Conservation (phyloP, 2,113 vertebrate genomes). For the Archilochus colubris region DNA sequence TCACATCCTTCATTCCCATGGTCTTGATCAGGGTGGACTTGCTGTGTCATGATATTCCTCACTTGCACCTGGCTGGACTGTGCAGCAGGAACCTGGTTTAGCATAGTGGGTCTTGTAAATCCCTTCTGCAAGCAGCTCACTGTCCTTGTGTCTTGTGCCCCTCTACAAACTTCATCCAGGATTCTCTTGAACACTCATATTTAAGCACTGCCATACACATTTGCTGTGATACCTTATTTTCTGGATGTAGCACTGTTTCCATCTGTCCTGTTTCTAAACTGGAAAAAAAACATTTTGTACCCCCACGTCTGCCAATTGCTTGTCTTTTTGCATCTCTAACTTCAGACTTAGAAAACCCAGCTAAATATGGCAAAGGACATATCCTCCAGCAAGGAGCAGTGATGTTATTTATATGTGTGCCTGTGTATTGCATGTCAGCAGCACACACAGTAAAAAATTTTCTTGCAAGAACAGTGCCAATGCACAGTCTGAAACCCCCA, state of each 20-base stretch:
- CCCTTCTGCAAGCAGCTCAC: background rate
- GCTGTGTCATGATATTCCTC: background rate
- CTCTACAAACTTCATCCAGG: background rate
- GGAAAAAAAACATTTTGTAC: background rate
- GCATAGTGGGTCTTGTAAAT: background rate
- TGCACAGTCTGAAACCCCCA: background rate
- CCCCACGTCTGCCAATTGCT: accelerated
- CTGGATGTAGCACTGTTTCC: background rate
- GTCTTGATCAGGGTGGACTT: background rate
- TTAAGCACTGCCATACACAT: background rate
- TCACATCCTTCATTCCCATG: background rate
- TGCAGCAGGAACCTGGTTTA: background rate
- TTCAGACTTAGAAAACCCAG: background rate
- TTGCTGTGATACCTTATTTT: background rate
- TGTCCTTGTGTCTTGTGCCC: background rate
- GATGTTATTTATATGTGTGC: background rate
- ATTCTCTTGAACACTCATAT: background rate
- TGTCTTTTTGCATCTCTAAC: background rate
- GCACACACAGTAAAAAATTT: background rate
- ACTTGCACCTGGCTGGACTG: background rate
- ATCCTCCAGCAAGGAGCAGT: background rate
- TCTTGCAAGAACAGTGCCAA: background rate
- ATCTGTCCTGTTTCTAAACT: background rate
- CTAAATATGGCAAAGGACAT: background rate
- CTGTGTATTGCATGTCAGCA: background rate